Percentiles rank a stretch among this genome's conserved stretches.
Evolutionary conservation across 2,888 invertebrate genomes (phyloP).

Genomic region (Troilus luridus): DNA sequence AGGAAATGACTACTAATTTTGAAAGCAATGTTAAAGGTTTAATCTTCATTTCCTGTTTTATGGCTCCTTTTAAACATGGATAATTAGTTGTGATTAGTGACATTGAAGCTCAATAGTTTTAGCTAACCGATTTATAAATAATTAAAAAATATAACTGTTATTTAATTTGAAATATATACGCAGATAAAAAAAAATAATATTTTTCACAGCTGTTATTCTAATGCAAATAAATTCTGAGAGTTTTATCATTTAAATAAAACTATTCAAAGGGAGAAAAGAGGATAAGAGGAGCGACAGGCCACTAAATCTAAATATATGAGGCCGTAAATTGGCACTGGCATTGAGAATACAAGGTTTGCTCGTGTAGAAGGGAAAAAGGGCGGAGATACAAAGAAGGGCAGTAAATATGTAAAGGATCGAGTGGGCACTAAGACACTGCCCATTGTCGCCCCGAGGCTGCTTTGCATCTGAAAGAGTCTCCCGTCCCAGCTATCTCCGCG

Average conservation of each 20-base stretch:
- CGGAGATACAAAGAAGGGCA: conserved; percentile 59
- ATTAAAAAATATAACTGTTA: too few species aligned
- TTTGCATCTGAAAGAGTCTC: conserved; percentile 38
- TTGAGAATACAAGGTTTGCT: not conserved
- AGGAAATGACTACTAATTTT: too few species aligned
- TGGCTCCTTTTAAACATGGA: too few species aligned
- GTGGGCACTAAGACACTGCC: conserved; percentile 39
- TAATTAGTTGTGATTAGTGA: too few species aligned
- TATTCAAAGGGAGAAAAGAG: not conserved
- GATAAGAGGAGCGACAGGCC: conserved; percentile 20
- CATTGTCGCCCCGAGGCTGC: conserved; percentile 22
- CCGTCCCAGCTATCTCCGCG: not conserved
- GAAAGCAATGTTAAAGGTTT: too few species aligned
- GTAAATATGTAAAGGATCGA: conserved; percentile 60
- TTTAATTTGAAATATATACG: too few species aligned
- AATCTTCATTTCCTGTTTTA: too few species aligned
- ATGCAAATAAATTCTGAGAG: not conserved
- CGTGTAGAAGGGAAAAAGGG: conserved; percentile 23
- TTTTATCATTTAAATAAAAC: conserved; percentile 35
- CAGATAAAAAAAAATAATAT: too few species aligned
- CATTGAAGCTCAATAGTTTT: too few species aligned
- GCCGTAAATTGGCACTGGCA: conserved; percentile 32
- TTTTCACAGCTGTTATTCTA: not conserved
- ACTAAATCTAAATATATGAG: conserved; percentile 35
- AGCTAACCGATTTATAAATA: too few species aligned